phyloP scores from a whole-genome alignment of 92 coral and sea anemone genomes.

The Actinernus sp. region DNA sequence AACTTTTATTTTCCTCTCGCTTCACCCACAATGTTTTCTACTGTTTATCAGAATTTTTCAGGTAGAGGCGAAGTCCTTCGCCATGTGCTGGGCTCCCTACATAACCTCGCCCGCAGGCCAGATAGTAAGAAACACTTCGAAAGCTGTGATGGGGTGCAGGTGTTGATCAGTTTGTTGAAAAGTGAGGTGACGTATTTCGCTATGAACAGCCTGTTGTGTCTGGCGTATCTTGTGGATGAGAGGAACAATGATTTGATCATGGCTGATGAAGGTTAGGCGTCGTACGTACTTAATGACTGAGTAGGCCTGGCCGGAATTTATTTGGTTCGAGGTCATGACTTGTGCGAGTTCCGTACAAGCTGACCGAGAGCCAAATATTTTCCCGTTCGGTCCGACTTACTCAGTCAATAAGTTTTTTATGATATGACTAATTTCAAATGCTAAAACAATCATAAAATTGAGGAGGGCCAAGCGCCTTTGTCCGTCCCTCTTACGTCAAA shows the following conservation, averaged over 20 bases:
- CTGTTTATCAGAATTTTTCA: neutral
- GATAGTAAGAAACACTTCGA: slow-evolving; percentile 42
- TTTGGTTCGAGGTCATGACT: too few relatives aligned
- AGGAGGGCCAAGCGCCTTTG: too few relatives aligned
- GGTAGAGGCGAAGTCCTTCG: neutral
- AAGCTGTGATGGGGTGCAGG: slow-evolving; percentile 37
- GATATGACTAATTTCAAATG: too few relatives aligned
- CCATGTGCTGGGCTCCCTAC: slow-evolving; percentile 63
- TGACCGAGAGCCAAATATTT: too few relatives aligned
- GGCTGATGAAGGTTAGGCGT: slow-evolving; percentile 73
- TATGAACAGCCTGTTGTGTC: slow-evolving; percentile 46
- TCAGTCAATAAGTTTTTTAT: too few relatives aligned
- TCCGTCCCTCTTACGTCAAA: too few relatives aligned
- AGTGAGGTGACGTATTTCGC: slow-evolving; percentile 56
- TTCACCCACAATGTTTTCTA: too few relatives aligned
- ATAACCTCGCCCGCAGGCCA: slow-evolving; percentile 61
- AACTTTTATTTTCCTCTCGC: too few relatives aligned
- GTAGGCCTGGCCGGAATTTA: neutral
- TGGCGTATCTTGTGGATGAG: slow-evolving; percentile 79
- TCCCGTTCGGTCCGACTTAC: too few relatives aligned
- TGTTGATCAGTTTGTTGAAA: slow-evolving; percentile 37
- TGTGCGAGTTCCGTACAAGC: too few relatives aligned
- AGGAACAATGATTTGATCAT: slow-evolving; percentile 71
- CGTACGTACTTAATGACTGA: too few relatives aligned
- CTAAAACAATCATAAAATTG: too few relatives aligned